Evolutionary conservation across 2,888 invertebrate species (phyloP), one percentile per base, ranked within the genome.

Genomic region (Caenorhabditis imperialis): DNA sequence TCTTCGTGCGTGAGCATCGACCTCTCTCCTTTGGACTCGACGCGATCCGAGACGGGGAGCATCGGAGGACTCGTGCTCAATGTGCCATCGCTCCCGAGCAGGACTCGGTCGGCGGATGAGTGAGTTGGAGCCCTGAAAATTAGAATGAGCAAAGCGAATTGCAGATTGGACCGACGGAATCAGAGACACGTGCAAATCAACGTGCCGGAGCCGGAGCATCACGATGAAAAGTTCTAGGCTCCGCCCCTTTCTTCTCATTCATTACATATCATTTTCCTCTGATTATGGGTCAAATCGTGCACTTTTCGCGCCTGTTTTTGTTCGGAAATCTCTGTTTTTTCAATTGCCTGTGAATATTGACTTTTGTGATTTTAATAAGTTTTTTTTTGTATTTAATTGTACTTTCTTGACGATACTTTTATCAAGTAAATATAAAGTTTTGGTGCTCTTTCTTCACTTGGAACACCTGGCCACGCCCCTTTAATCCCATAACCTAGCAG

Each of bases 1-100:
- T 67, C 73, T 4, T 73, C 73, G 2, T 73, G 65, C 25, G 67
- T 73, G 1, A 65, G 65, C 22, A 65, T 65, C 48, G 65, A 65
- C 18, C 14, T 65, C 5, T 42, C 55, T 12, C 65, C 65, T 5
- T 22, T 55, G 23, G 65, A 65, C 18, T 42, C 40, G 35, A 30
- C 48, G n/a, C 50, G 42, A 37, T 65, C 65, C 6, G 65, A 55
- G 25, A 47, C 38, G 33, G 65, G 57, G 42, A 65, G 65, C 33
- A 22, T 65, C 7, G 55, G 42, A 7, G 65, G 57, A 23, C 55
- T 65, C 14, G 55, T 65, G 14, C 18, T 65, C 20, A 65, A 65
- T 42, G 65, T 65, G 0, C 65, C 65, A 7, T 23, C 55, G 0
- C 23, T 65, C 6, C 65, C 65, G 4, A 10, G 16, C 14, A 18